Evolutionary conservation across 2,113 vertebrate species (phyloP).

Genomic region (Loxodonta africana): DNA sequence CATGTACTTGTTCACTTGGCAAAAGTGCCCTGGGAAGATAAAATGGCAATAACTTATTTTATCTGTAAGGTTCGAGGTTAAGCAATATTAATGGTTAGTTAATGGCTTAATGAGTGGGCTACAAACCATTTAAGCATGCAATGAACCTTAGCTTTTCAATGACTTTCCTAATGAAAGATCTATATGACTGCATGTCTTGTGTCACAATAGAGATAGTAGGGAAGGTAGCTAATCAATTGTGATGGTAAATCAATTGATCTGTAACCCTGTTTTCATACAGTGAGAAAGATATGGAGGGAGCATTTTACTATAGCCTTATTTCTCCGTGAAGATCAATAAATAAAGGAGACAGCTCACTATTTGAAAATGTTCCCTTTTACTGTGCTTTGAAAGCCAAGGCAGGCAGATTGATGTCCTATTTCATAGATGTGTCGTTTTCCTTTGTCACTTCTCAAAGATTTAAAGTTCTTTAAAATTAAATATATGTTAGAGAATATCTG

Average conservation of each 20-base stretch:
- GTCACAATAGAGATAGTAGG: conserved; percentile 90
- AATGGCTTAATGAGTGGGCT: conserved; percentile 91
- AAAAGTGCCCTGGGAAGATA: conserved; percentile 84
- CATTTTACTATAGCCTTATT: conserved; percentile 88
- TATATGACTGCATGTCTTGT: conserved; percentile 88
- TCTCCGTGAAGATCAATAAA: conserved; percentile 88
- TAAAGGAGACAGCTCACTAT: conserved; percentile 88
- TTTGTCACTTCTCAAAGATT: conserved; percentile 89
- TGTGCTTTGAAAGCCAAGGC: conserved; percentile 84
- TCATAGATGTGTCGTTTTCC: conserved; percentile 87
- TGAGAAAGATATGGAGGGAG: conserved; percentile 88
- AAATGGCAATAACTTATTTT: conserved; percentile 88
- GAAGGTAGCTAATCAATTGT: conserved; percentile 89
- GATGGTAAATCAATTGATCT: conserved; percentile 93
- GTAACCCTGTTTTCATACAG: conserved; percentile 90
- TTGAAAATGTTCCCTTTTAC: conserved; percentile 89
- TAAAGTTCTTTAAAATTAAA: conserved; percentile 90
- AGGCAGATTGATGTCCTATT: conserved; percentile 87
- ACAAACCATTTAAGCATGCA: conserved; percentile 89
- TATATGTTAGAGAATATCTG: conserved; percentile 86
- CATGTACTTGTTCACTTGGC: conserved; percentile 83
- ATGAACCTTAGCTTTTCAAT: conserved; percentile 90
- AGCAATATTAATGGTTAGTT: conserved; percentile 91
- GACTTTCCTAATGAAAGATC: conserved; percentile 92
- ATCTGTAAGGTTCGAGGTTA: conserved; percentile 88